These are phyloP conservation scores for Pristionchus maxplancki DNA, from an alignment of 2,888 invertebrate species.

Conservation along the genomic window DNA sequence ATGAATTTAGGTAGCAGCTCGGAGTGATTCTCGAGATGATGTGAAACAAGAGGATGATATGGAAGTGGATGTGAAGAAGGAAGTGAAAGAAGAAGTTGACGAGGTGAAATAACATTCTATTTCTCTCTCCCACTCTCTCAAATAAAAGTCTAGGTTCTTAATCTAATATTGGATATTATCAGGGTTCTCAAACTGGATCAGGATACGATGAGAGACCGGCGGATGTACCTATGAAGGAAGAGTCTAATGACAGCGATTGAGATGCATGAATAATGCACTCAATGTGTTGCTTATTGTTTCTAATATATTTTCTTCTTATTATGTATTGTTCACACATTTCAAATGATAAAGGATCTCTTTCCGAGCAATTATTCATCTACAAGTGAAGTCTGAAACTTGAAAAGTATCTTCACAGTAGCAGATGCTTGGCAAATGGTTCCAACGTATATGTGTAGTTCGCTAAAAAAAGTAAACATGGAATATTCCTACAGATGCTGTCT, in stretches of 20 bases:
- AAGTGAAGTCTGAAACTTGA: conserved; percentile 11
- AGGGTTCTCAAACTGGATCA: not conserved
- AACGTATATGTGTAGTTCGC: too few relatives aligned
- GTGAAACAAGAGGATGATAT: conserved; percentile 49
- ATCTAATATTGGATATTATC: not conserved
- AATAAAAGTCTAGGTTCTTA: not conserved
- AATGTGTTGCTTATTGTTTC: not conserved
- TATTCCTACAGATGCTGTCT: not conserved
- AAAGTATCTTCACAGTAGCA: conserved; percentile 13
- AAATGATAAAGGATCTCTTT: conserved; percentile 43
- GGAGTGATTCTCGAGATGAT: conserved; percentile 30
- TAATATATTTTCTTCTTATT: not conserved
- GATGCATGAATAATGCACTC: not conserved
- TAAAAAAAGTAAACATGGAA: not conserved
- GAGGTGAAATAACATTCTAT: not conserved
- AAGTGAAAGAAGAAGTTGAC: not conserved
- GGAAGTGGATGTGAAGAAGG: conserved; percentile 31
- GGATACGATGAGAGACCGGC: not conserved
- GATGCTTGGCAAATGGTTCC: not conserved
- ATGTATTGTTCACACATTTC: not conserved
- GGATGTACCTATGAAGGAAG: conserved; percentile 32
- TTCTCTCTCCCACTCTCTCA: not conserved
- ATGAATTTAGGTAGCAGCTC: not conserved
- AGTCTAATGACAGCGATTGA: conserved; percentile 18
- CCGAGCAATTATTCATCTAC: too few relatives aligned